Evolutionary conservation across 2,113 vertebrate genomes (phyloP).

Genomic region (Rhinopomastus cyanomelas): DNA sequence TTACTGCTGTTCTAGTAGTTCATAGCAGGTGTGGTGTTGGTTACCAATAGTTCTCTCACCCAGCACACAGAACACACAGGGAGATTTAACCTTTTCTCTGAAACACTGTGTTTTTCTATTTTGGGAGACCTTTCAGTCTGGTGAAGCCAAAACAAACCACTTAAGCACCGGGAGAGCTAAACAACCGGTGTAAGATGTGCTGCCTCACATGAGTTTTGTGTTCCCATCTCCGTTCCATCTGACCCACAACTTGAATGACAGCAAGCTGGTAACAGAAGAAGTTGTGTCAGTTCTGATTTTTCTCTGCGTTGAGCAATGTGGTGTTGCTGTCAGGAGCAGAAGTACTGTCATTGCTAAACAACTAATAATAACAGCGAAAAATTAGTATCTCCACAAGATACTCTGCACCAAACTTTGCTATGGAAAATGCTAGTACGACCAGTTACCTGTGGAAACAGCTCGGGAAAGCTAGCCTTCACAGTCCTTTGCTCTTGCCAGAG

Average conservation of each 20-base stretch:
- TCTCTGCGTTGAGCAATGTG: not conserved
- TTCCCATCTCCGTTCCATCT: not conserved
- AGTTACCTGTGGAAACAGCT: not conserved
- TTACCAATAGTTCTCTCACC: not conserved
- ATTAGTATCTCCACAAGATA: not conserved
- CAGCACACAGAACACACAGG: not conserved
- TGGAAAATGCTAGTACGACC: not conserved
- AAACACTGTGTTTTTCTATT: not conserved
- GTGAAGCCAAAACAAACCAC: not conserved
- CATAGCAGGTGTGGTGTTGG: not conserved
- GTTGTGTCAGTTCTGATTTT: no score
- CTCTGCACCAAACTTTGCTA: not conserved
- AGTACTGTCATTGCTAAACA: not conserved
- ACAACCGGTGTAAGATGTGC: not conserved
- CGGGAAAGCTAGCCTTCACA: not conserved
- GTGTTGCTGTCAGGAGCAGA: not conserved
- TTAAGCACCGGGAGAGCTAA: not conserved
- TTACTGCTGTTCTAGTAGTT: not conserved
- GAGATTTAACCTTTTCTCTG: not conserved
- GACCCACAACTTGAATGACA: not conserved
- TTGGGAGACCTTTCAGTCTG: not conserved
- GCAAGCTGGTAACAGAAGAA: not conserved
- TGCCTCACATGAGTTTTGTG: not conserved
- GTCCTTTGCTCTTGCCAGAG: not conserved
- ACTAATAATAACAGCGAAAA: not conserved